Conservation (phyloP, 2,888 invertebrate species). For the Oxystoma pomonae region DNA sequence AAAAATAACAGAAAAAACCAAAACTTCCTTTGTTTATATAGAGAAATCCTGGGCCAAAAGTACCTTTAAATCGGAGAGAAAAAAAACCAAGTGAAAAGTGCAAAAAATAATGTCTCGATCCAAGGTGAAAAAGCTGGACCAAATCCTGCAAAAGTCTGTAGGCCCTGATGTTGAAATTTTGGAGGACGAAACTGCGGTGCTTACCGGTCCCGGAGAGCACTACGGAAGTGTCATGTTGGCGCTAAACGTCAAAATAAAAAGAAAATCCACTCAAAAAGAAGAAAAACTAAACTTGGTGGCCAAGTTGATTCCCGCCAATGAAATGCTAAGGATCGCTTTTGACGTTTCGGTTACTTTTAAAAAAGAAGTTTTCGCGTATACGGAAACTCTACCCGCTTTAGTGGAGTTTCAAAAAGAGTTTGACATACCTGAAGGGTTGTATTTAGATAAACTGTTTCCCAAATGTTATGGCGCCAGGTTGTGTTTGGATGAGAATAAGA, state of each 20-base stretch:
- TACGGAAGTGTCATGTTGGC: slow-evolving; percentile 58
- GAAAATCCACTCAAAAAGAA: slow-evolving; percentile 28
- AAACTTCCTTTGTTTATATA: too few relatives aligned
- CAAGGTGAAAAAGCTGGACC: slow-evolving; percentile 38
- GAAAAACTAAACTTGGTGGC: slow-evolving; percentile 52
- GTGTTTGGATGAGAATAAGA: slow-evolving; percentile 41
- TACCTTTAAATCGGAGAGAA: too few relatives aligned
- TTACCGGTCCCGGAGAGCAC: slow-evolving; percentile 56
- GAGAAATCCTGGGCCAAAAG: too few relatives aligned
- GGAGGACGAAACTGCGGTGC: slow-evolving; percentile 42
- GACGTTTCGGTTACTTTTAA: slow-evolving; percentile 54
- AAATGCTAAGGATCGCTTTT: slow-evolving; percentile 51
- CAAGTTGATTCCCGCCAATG: slow-evolving; percentile 55
- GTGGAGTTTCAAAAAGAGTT: slow-evolving; percentile 50
- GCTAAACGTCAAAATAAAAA: slow-evolving; percentile 41
- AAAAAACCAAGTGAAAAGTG: too few relatives aligned
- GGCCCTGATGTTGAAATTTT: slow-evolving; percentile 40
- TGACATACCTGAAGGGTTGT: slow-evolving; percentile 42
- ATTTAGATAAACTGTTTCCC: slow-evolving; percentile 49
- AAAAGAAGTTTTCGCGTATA: slow-evolving; percentile 56
- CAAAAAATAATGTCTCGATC: slow-evolving; percentile 35
- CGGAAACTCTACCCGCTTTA: slow-evolving; percentile 50
- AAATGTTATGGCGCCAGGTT: slow-evolving; percentile 54
- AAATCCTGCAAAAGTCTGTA: slow-evolving; percentile 34
- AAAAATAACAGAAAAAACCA: too few relatives aligned